phyloP scores from a whole-genome alignment of 2,888 invertebrate species.

The Conistra vaccinii region DNA sequence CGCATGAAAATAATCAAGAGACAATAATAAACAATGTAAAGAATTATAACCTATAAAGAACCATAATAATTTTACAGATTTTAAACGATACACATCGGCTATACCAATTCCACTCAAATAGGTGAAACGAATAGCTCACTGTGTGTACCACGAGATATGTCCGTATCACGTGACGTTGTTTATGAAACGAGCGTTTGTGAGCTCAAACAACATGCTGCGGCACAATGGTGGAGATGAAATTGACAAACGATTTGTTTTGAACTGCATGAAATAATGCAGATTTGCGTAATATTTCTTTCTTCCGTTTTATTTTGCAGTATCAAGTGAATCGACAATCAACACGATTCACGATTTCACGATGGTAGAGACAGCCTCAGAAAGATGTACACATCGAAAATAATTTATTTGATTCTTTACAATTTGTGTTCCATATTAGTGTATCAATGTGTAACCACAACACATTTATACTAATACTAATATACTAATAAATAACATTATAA shows the following conservation, averaged over 20 bases:
- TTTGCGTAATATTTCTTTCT: background rate
- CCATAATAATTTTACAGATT: background rate
- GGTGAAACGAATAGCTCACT: background rate
- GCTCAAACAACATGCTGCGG: background rate
- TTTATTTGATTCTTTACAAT: background rate
- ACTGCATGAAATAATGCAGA: background rate
- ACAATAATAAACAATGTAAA: background rate
- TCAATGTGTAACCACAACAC: background rate
- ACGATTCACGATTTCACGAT: background rate
- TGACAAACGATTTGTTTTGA: conserved; percentile 9
- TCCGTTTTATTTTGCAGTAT: background rate
- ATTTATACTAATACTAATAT: too few relatives aligned
- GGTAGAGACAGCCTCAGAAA: background rate
- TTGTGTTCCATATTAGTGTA: background rate
- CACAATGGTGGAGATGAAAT: background rate
- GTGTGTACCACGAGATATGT: background rate
- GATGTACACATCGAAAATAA: background rate
- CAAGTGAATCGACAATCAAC: background rate
- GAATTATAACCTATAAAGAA: background rate
- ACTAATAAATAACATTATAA: too few relatives aligned
- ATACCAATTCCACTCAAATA: background rate
- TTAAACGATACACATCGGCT: background rate
- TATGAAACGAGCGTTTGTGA: background rate
- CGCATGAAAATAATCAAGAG: background rate
- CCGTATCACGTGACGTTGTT: background rate